These are phyloP conservation scores for Callocephalon fimbriatum DNA, from an alignment of 2,113 vertebrate genomes.

Conservation along the genomic window DNA sequence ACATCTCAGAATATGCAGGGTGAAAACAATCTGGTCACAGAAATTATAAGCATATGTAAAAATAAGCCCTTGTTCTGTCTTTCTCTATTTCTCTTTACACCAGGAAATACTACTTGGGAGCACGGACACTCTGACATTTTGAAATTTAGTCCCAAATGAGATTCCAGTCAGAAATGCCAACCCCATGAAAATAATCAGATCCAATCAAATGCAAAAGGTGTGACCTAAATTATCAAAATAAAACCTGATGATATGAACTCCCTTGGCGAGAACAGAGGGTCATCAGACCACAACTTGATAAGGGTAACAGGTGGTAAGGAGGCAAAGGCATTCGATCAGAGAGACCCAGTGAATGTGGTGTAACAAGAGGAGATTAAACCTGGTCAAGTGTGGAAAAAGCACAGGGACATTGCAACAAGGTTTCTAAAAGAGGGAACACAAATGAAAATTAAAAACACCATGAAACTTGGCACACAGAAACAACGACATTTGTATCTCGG, in stretches of 20 bases:
- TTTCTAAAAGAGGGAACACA: neutral
- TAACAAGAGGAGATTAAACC: neutral
- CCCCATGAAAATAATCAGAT: slow-evolving; percentile 2
- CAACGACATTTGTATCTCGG: neutral
- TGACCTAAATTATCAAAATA: slow-evolving; percentile 26
- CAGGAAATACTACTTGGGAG: neutral
- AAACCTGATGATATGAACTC: neutral
- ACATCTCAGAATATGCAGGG: neutral
- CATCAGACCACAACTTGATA: neutral
- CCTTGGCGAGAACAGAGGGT: neutral
- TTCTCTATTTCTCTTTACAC: neutral
- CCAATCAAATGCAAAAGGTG: neutral
- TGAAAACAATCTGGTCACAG: neutral
- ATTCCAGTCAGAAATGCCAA: neutral
- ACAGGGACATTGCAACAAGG: neutral
- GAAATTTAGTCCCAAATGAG: neutral
- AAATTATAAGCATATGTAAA: neutral
- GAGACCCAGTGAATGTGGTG: neutral
- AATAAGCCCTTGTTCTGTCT: slow-evolving; percentile 34
- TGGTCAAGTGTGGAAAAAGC: neutral
- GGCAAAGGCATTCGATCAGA: neutral
- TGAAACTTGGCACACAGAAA: neutral
- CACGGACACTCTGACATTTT: neutral
- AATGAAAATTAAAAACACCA: neutral
- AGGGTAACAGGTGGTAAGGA: neutral